phyloP scores from a whole-genome alignment of 2,797 vertebrate species.

The Ceyx erithaca region DNA sequence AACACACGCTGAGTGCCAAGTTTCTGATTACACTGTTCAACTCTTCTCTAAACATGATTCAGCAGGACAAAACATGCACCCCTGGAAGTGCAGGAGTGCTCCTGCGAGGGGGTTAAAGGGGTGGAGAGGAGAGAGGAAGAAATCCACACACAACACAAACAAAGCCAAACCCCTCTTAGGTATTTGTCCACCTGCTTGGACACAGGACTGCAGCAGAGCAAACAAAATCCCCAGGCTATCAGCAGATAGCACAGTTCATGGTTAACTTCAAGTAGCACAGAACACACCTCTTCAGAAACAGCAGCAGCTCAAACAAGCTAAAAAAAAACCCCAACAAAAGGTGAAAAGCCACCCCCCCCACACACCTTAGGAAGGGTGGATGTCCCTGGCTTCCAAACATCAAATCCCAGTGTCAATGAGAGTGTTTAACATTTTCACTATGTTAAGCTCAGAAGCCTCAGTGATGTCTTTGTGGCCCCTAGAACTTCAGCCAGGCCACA shows the following conservation, averaged over 20 bases:
- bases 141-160: conserved; percentile 37
- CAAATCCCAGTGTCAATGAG: not conserved
- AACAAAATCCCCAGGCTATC: conserved; percentile 54
- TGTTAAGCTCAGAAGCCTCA: not conserved
- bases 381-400: not conserved
- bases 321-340: not conserved
- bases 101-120: not conserved
- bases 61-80: conserved; percentile 3
- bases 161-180: conserved; percentile 47
- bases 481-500: not conserved
- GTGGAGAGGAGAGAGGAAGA: not conserved
- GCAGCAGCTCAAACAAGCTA: conserved; percentile 42
- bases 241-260: conserved; percentile 57
- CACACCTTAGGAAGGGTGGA: not conserved
- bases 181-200: conserved; percentile 70
- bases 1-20: not conserved
- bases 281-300: conserved; percentile 27
- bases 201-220: conserved; percentile 47
- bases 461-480: not conserved
- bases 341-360: not conserved
- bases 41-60: not conserved
- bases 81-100: not conserved
- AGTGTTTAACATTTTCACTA: not conserved
- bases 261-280: conserved; percentile 57
- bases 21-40: not conserved